phyloP scores from a whole-genome alignment of 2,113 vertebrate genomes.

The Pachyramphus minor region DNA sequence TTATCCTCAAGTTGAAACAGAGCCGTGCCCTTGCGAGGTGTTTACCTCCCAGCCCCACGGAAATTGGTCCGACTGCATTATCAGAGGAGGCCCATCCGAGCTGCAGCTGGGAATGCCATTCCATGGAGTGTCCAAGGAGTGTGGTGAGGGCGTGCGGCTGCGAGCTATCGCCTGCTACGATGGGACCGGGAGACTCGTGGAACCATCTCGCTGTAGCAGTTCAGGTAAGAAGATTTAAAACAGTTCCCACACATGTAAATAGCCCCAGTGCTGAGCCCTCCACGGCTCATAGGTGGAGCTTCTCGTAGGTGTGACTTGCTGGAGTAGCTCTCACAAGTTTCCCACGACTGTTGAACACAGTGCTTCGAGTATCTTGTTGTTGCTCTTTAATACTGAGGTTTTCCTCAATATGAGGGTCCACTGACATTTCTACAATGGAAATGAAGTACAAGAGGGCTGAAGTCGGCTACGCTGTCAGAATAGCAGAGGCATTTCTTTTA shows the following conservation, averaged over 20 bases:
- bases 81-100: conserved; percentile 58
- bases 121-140: conserved; percentile 72
- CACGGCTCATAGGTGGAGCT: neutral
- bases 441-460: neutral
- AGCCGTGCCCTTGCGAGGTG: conserved; percentile 83
- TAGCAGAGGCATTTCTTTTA: neutral
- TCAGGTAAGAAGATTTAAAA: conserved; percentile 76
- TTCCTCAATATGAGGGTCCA: neutral
- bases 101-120: conserved; percentile 43
- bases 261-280: neutral
- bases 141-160: conserved; percentile 83
- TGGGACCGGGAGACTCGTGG: conserved; percentile 76
- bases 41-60: conserved; percentile 83
- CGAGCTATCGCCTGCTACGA: conserved; percentile 83
- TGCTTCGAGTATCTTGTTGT: neutral
- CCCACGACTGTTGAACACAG: rapidly evolving
- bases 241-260: rapidly evolving
- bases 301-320: neutral
- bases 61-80: conserved; percentile 92
- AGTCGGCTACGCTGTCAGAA: neutral
- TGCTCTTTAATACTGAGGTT: neutral
- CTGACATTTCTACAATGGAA: neutral
- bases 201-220: conserved; percentile 78
- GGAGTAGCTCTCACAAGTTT: neutral
- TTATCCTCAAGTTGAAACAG: conserved; percentile 83